Evolutionary conservation across 2,113 vertebrate species (phyloP).

Genomic region (Trematocara zebra): DNA sequence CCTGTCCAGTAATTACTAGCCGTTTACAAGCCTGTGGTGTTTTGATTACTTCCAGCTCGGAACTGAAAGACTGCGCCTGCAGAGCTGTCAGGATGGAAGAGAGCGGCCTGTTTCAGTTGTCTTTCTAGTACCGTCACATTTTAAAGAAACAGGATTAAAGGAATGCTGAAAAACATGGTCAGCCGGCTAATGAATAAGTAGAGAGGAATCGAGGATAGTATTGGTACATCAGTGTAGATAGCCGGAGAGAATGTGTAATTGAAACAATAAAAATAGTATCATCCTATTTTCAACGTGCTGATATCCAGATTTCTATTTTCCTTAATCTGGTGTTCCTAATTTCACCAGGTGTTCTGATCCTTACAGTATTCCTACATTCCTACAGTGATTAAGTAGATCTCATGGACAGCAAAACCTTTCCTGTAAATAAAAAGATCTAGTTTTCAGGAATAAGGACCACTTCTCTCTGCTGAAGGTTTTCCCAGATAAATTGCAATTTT

Average conservation of each 20-base stretch:
- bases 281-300: neutral
- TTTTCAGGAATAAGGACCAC: neutral
- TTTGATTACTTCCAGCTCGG: neutral
- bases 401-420: neutral
- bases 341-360: neutral
- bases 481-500: neutral
- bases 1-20: neutral
- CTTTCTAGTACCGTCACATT: neutral
- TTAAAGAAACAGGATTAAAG: neutral
- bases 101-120: neutral
- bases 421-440: neutral
- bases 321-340: neutral
- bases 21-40: neutral
- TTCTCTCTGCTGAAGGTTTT: neutral
- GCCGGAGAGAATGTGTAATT: neutral
- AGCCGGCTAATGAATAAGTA: neutral
- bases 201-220: neutral
- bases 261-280: neutral
- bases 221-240: neutral
- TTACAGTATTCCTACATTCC: neutral
- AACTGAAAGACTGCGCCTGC: neutral
- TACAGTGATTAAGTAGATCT: neutral
- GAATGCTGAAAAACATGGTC: constrained; percentile 14
- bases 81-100: neutral
- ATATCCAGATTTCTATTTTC: neutral